These are phyloP conservation scores for Pantherophis guttatus DNA, from an alignment of 2,113 vertebrate species.

Conservation along the genomic window DNA sequence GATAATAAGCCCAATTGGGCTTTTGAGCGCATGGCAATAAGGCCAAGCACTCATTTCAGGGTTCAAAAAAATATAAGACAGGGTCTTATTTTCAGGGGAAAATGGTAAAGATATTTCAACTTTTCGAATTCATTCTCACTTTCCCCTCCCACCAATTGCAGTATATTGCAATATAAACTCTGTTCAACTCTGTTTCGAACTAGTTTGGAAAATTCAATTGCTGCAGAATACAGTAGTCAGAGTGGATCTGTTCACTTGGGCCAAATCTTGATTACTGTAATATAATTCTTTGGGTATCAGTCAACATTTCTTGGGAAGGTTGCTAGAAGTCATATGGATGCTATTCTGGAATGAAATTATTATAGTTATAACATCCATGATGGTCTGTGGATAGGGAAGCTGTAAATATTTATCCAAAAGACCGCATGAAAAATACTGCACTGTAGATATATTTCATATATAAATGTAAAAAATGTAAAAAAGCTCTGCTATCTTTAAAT, in stretches of 20 bases:
- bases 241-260: neutral
- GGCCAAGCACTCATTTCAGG: too few species aligned
- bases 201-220: neutral
- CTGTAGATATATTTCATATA: neutral
- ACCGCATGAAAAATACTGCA: neutral
- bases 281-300: neutral
- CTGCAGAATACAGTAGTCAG: neutral
- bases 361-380: neutral
- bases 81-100: too few species aligned
- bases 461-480: neutral
- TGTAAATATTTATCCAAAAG: neutral
- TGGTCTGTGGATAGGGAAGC: neutral
- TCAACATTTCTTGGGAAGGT: neutral
- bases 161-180: neutral
- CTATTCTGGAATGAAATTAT: neutral
- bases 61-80: too few species aligned
- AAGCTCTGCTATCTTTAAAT: neutral
- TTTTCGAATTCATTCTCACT: neutral
- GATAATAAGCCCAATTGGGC: too few species aligned
- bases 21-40: too few species aligned
- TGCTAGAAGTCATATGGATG: neutral
- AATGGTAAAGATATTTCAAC: neutral
- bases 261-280: neutral
- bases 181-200: neutral
- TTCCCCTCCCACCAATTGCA: neutral